Evolutionary conservation across 2,888 invertebrate genomes (phyloP).

Genomic region (Sipunculus nudus): DNA sequence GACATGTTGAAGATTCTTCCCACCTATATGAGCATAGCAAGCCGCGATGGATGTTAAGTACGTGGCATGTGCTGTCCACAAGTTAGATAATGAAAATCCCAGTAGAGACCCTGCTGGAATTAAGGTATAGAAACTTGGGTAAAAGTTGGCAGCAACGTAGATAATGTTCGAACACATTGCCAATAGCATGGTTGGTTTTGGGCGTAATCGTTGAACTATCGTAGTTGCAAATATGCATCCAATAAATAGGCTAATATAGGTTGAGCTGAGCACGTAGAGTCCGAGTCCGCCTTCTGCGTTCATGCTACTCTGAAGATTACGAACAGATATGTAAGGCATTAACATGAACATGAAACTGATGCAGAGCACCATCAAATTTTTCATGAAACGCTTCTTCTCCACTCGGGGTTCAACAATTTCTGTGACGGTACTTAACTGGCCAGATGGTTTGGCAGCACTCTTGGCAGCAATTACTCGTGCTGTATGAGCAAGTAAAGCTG

Average conservation of each 20-base stretch:
- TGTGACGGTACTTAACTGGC: too few relatives aligned
- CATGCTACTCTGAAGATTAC: conserved; percentile 62
- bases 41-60: conserved; percentile 57
- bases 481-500: conserved; percentile 32
- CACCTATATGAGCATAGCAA: conserved; percentile 47
- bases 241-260: conserved; percentile 52
- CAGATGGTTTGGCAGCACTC: too few relatives aligned
- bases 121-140: conserved; percentile 53
- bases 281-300: conserved; percentile 58
- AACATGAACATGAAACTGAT: conserved; percentile 48
- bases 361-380: conserved; percentile 52
- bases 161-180: conserved; percentile 31
- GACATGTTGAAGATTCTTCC: conserved; percentile 44
- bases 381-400: too few relatives aligned
- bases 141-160: conserved; percentile 53
- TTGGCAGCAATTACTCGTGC: conserved; percentile 26
- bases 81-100: conserved; percentile 53
- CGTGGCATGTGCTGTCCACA: conserved; percentile 61
- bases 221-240: conserved; percentile 58
- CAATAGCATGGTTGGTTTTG: conserved; percentile 45
- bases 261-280: conserved; percentile 51
- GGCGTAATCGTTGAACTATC: conserved; percentile 54
- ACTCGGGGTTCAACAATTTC: too few relatives aligned
- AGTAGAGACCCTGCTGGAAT: conserved; percentile 51
- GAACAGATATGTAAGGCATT: conserved; percentile 52